These are phyloP conservation scores for Andrena flavipes DNA, from an alignment of 2,888 invertebrate species.

Conservation along the genomic window DNA sequence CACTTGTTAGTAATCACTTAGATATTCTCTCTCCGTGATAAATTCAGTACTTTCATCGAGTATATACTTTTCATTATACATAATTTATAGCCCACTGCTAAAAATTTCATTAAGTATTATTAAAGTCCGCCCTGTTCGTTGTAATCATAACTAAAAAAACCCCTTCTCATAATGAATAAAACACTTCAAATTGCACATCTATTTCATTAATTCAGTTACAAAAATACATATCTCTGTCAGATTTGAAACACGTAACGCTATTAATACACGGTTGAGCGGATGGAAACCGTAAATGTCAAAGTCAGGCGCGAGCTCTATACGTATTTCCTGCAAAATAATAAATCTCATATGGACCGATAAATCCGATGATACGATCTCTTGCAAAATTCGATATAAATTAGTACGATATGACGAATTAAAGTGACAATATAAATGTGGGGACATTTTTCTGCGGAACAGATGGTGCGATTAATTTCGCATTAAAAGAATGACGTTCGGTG, in stretches of 20 bases:
- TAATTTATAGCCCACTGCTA: not conserved
- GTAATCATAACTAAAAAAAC: not conserved
- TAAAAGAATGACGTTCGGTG: not conserved
- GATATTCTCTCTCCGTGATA: not conserved
- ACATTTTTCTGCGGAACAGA: not conserved
- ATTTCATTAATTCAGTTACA: slow-evolving; percentile 36
- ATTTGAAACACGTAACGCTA: slow-evolving; percentile 37
- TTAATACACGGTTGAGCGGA: slow-evolving; percentile 44
- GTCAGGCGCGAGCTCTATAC: not conserved
- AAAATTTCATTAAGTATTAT: too few species aligned
- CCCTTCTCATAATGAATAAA: not conserved
- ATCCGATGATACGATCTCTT: not conserved
- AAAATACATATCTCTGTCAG: slow-evolving; percentile 36
- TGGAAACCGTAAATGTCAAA: slow-evolving; percentile 53
- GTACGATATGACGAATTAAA: not conserved
- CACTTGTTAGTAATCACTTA: not conserved
- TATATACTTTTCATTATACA: not conserved
- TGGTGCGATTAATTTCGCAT: not conserved
- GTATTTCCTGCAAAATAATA: slow-evolving; percentile 24
- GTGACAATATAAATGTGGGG: not conserved
- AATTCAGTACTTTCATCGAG: not conserved
- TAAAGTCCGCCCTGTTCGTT: too few species aligned
- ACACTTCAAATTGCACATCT: not conserved
- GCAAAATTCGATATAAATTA: not conserved
- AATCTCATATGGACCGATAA: not conserved